phyloP scores from a whole-genome alignment of 2,888 invertebrate genomes.

The Lepidonotus clava region DNA sequence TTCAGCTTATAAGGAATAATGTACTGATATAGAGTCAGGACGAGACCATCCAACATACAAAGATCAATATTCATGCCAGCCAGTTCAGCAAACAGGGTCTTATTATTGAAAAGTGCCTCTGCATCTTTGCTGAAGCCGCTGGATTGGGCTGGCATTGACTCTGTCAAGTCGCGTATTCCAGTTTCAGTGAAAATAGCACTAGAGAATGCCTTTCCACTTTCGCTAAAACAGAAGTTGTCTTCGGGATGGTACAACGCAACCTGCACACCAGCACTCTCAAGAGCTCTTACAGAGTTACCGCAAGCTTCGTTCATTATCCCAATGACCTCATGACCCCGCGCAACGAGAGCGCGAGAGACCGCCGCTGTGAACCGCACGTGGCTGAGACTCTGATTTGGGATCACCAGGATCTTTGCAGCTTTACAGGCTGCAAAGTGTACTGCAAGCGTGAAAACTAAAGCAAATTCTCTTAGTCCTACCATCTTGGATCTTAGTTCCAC shows the following conservation, averaged over 20 bases:
- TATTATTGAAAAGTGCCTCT: background rate
- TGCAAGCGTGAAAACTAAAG: too few species aligned
- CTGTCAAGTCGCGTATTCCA: background rate
- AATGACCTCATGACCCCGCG: background rate
- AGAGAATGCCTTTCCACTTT: background rate
- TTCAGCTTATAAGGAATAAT: conserved; percentile 53
- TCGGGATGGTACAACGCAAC: background rate
- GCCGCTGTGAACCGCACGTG: background rate
- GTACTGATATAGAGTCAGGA: background rate
- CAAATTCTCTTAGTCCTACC: too few species aligned
- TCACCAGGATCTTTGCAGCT: background rate
- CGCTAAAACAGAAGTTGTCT: background rate
- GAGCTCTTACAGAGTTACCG: background rate
- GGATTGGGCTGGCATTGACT: background rate
- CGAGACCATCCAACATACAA: conserved; percentile 41
- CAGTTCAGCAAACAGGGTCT: background rate
- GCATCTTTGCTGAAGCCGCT: background rate
- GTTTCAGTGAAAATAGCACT: background rate
- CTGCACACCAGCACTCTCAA: background rate
- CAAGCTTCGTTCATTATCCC: background rate
- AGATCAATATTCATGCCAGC: background rate
- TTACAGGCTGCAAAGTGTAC: too few species aligned
- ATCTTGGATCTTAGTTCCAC: too few species aligned
- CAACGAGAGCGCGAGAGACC: background rate
- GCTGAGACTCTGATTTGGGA: background rate